Evolutionary conservation across 2,797 vertebrate genomes (phyloP), one percentile per base, ranked within the genome.

Genomic region (Crotalus adamanteus): DNA sequence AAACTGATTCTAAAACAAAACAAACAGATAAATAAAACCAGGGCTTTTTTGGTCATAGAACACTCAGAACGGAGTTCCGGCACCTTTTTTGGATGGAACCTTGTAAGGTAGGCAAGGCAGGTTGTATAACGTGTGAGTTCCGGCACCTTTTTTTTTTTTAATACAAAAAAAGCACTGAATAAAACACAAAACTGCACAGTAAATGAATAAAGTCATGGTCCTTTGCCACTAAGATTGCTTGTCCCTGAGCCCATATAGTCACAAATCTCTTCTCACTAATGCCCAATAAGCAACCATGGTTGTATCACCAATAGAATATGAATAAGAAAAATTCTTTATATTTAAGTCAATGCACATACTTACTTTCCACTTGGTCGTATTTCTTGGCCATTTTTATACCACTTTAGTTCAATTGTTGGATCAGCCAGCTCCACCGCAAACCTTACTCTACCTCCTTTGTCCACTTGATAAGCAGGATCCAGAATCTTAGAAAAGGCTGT

Each of bases 351-450:
- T 90, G 69, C 87, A 69, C 5, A 86, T 91, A 98, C 99, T 97
- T 99, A 99, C 99, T 99, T 99, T 93, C 99, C 98, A 95, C 98
- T 97, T 12, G 99, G 98, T 86, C 99, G 98, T 96, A 99, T 99
- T 97, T 99, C 99, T 95, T 99, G 99, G 57, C 99, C 99, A 86
- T 99, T 99, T 98, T 99, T 99, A 97, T 99, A 99, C 99, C 99
- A 99, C 97, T 99, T 99, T 93, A 99, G 98, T 31, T 99, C 99
- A 94, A 99, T 97, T 2, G 99, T 99, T 90, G 99, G 99, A 95
- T 99, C 99, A 73, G 99, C 98, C 91, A 99, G 96, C 65, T 99
- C 99, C 86, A 99, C 99, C 47, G 98, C 97, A 96, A 99, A 97
- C 86, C 99, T 98, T 91, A 99, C 99, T 97, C 97, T 99, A 90